Evolutionary conservation across 2,888 invertebrate species (phyloP).

Genomic region (Eucriotettix oculatus): DNA sequence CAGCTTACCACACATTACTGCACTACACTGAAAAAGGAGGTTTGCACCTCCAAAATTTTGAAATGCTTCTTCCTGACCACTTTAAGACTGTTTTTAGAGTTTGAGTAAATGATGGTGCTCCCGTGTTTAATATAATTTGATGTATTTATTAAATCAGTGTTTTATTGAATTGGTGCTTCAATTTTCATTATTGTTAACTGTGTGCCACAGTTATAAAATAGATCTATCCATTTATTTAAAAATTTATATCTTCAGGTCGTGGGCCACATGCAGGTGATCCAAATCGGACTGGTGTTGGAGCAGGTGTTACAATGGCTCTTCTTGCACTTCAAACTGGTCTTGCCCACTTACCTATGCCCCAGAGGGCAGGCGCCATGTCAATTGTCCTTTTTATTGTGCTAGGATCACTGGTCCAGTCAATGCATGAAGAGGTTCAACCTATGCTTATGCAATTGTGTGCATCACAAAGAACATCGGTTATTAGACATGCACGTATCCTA

Average conservation of each 20-base stretch:
- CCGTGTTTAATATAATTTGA: too few species aligned
- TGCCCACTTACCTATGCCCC: constrained; percentile 28
- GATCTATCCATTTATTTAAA: not conserved
- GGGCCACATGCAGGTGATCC: too few species aligned
- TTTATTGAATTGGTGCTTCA: not conserved
- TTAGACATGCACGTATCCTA: constrained; percentile 24
- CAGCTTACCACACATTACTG: too few species aligned
- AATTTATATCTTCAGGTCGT: not conserved
- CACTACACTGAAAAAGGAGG: too few species aligned
- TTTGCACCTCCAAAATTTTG: too few species aligned
- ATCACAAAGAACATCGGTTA: constrained; percentile 22
- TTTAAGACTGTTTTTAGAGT: too few species aligned
- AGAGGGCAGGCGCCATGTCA: constrained; percentile 31
- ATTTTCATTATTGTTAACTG: not conserved
- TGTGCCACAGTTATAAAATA: not conserved
- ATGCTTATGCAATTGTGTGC: constrained; percentile 30
- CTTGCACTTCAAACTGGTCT: constrained; percentile 33
- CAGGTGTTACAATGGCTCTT: constrained; percentile 33
- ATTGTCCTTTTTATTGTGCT: constrained; percentile 33
- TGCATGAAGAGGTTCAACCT: constrained; percentile 33
- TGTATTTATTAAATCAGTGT: not conserved
- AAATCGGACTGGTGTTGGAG: constrained; percentile 28
- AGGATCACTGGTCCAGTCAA: constrained; percentile 35
- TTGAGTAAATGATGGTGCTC: too few species aligned
- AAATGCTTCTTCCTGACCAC: too few species aligned